Evolutionary conservation across 2,113 vertebrate genomes (phyloP), one percentile per base, ranked within the genome.

Genomic region (Clarias gariepinus): DNA sequence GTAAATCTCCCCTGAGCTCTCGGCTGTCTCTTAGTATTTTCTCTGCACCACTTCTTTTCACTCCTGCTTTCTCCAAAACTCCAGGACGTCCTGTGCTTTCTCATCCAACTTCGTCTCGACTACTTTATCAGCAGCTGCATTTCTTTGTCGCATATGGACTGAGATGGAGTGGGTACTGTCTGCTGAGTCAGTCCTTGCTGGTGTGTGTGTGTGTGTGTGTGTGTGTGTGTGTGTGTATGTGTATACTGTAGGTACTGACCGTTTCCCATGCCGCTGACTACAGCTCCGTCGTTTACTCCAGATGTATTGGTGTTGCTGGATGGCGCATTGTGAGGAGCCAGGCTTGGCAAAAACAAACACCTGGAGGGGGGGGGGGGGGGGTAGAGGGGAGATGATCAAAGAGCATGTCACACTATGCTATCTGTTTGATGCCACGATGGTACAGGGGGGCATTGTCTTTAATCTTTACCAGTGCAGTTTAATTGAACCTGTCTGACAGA

Each of bases 281-380:
- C 98, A 0, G 97, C 96, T 8, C 97, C 97, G 0, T 99, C 98
- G 0, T 91, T 95, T 78, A 98, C 96, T 4, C 97, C 96, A 8
- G 97, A 97, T 33, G 96, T 92, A 69, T 96, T 96, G 23, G 96
- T 94, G 85, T 97, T 98, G 90, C 96, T 98, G 87, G 96, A 96
- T 33, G 96, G 96, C 1, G 96, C 96, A 12, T 99, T 99, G 89
- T 99, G 98, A 47, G 98, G 98, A 64, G 98, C 98, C 93, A 99
- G 92, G 87, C 98, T 99, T 86, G 98, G 98, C 90, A 99, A 94
- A 90, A 99, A 99, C 87, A 99, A 93, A 90, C 98, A 99, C 83
- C 98, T 99, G 91, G 18, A 80, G 13, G 10, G 13, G 13, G 79
- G 12, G 0, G 36, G 21, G 13, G n/a, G 16, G n/a, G 52, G 53